These are phyloP conservation scores for Campylomormyrus tamandua DNA, from an alignment of 2,113 vertebrate species.

Conservation along the genomic window DNA sequence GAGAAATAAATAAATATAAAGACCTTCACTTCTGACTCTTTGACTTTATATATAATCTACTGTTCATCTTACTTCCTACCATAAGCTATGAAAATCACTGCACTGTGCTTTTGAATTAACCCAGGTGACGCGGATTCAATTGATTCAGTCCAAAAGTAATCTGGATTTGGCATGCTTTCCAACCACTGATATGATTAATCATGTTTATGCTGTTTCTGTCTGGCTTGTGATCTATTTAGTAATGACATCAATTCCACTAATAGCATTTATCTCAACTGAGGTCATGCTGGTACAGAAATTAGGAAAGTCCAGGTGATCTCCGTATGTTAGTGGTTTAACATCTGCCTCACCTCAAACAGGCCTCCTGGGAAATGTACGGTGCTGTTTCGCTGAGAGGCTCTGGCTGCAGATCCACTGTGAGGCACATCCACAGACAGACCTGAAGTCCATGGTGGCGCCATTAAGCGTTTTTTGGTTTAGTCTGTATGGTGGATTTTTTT, in stretches of 20 bases:
- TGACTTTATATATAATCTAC: not conserved
- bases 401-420: not conserved
- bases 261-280: not conserved
- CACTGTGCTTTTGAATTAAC: slow-evolving; percentile 1
- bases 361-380: not conserved
- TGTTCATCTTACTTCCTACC: not conserved
- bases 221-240: not conserved
- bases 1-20: not conserved
- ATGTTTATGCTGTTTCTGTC: not conserved
- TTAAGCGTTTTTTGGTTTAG: not conserved
- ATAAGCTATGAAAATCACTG: not conserved
- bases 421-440: not conserved
- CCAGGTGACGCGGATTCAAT: not conserved
- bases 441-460: not conserved
- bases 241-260: not conserved
- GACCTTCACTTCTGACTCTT: not conserved
- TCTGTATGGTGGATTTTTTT: too few species aligned
- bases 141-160: not conserved
- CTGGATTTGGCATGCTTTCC: not conserved
- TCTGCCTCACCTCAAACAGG: not conserved
- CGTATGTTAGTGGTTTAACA: not conserved
- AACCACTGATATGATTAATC: not conserved
- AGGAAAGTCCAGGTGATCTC: not conserved
- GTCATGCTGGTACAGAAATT: not conserved
- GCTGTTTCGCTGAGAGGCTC: not conserved